Percentiles rank a stretch among this genome's conserved stretches.
These are phyloP conservation scores for Drosophila borealis DNA, from an alignment of 2,888 invertebrate genomes.

Conservation along the genomic window DNA sequence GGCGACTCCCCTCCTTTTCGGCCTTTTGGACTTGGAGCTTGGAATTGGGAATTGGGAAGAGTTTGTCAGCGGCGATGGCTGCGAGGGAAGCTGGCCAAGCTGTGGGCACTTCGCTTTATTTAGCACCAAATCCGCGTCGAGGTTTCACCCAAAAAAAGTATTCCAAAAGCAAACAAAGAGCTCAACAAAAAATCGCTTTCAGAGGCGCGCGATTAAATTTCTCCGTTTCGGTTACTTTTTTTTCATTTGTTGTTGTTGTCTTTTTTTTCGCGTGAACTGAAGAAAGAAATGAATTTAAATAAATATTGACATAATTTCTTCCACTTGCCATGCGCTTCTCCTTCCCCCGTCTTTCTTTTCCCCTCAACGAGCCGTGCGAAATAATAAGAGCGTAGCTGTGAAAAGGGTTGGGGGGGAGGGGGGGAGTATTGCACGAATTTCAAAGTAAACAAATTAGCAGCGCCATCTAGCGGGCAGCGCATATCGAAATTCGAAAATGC, in stretches of 20 bases:
- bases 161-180: conserved; percentile 62
- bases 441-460: conserved; percentile 66
- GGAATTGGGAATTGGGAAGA: no score
- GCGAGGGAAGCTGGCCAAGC: no score
- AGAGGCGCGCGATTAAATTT: conserved; percentile 69
- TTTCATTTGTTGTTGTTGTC: conserved; percentile 36
- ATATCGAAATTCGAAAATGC: conserved; percentile 22
- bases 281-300: conserved; percentile 79
- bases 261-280: conserved; percentile 48
- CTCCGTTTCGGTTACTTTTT: conserved; percentile 44
- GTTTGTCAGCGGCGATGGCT: background rate
- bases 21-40: no score
- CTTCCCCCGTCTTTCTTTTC: conserved; percentile 10
- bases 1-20: no score
- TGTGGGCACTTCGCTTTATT: background rate
- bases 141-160: conserved; percentile 60
- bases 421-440: conserved; percentile 32
- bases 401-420: background rate
- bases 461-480: conserved; percentile 31
- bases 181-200: conserved; percentile 53
- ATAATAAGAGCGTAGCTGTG: background rate
- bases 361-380: conserved; percentile 20
- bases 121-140: conserved; percentile 21
- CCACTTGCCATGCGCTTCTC: conserved; percentile 34
- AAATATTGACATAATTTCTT: conserved; percentile 78